These are phyloP conservation scores for Caenorhabditis tropicalis DNA, from an alignment of 1,140 invertebrate species.

Conservation along the genomic window DNA sequence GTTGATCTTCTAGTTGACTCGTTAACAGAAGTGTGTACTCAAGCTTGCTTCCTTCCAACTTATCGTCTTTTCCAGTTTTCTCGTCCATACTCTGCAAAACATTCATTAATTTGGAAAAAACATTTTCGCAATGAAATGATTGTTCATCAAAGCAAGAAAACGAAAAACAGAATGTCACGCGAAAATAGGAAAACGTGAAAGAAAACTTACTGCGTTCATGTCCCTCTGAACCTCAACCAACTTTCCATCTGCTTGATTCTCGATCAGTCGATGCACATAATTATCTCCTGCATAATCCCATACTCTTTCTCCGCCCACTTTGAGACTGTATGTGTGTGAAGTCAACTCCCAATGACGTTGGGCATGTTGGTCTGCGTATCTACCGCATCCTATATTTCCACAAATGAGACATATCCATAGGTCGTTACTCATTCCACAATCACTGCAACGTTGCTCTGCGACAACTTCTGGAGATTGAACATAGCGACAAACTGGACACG, in stretches of 20 bases:
- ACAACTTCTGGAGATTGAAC: conserved; percentile 83
- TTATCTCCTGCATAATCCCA: conserved; percentile 98
- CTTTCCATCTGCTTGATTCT: conserved; percentile 82
- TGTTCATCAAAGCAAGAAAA: no score
- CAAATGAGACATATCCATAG: conserved; percentile 99
- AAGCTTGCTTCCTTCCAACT: conserved; percentile 88
- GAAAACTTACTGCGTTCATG: conserved; percentile 5
- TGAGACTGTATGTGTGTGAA: conserved; percentile 94
- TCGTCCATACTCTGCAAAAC: conserved; percentile 1
- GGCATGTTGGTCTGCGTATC: conserved; percentile 81
- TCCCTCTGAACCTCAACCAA: conserved; percentile 79
- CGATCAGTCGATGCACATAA: conserved; percentile 79
- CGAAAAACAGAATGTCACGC: no score
- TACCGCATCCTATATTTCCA: conserved; percentile 94
- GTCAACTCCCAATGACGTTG: conserved; percentile 88
- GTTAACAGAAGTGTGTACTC: conserved; percentile 95
- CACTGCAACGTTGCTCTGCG: conserved; percentile 83
- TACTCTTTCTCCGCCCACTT: conserved; percentile 90
- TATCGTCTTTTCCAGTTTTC: conserved; percentile 78
- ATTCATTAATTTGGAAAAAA: no score
- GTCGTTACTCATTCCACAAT: conserved; percentile 80
- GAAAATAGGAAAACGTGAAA: no score
- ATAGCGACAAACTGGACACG: conserved; percentile 80
- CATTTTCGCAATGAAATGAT: no score
- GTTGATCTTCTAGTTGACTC: conserved; percentile 91